Percentiles rank a stretch among this genome's conserved stretches.
phyloP scores from a whole-genome alignment of 2,888 invertebrate genomes.

The Argyra leucocephala region DNA sequence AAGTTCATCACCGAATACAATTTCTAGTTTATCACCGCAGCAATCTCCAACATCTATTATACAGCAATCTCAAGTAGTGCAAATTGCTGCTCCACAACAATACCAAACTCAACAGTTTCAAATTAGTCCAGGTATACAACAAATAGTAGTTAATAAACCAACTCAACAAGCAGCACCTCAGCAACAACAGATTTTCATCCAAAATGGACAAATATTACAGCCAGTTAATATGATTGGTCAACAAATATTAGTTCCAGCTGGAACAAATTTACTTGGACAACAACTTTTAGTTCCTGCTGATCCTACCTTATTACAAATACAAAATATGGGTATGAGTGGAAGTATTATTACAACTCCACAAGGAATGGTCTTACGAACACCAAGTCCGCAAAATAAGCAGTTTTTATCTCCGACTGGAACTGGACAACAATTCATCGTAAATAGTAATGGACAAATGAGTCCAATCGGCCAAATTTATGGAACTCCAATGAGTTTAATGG shows the following conservation, averaged over 20 bases:
- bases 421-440: constrained; percentile 60
- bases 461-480: constrained; percentile 50
- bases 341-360: constrained; percentile 57
- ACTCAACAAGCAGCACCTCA: constrained; percentile 46
- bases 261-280: constrained; percentile 33
- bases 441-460: constrained; percentile 67
- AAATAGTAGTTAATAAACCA: constrained; percentile 50
- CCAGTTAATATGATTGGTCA: constrained; percentile 72
- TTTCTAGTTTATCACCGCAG: constrained; percentile 37
- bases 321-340: constrained; percentile 59
- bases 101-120: constrained; percentile 70
- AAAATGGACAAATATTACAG: constrained; percentile 59
- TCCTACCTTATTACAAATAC: constrained; percentile 65
- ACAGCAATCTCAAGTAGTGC: constrained; percentile 38
- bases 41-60: constrained; percentile 43
- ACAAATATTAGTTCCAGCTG: constrained; percentile 74
- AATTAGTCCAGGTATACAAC: constrained; percentile 66
- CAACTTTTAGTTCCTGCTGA: constrained; percentile 69
- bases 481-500: constrained; percentile 41
- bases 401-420: constrained; percentile 63
- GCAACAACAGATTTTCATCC: constrained; percentile 39
- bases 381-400: constrained; percentile 62
- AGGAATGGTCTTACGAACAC: constrained; percentile 70
- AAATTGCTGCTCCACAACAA: constrained; percentile 45
- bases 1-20: constrained; percentile 34